Evolutionary conservation across 2,113 vertebrate genomes (phyloP), one percentile per base, ranked within the genome.

Genomic region (Terrapene triunguis): DNA sequence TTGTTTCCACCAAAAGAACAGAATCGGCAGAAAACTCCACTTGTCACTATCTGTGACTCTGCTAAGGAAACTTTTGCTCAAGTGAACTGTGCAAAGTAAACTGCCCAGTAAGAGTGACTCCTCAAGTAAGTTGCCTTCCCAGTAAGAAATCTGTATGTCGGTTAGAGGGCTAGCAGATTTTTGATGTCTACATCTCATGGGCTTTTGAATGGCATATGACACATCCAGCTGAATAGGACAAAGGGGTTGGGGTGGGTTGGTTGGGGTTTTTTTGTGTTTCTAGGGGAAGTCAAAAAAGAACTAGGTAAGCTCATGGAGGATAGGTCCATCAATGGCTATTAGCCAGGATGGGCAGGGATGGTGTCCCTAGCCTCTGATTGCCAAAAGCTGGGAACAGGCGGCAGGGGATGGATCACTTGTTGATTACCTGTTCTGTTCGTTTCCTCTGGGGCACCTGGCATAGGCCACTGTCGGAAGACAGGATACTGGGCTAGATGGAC

Each of bases 71-170:
- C 38, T 65, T 85, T 9, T 80, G 65, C 19, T 21, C 24, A 3
- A n/a, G 44, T 0, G 83, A 88, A 11, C 22, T 88, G 82, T 88
- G 74, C 38, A 76, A 54, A 84, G 32, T 11, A 91, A n/a, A 72
- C 65, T 72, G 65, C 74, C 74, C 24, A 8, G 12, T 78, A 47
- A 47, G 19, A 78, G 16, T 14, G 44, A 95, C 93, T 51, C 84
- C 92, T 44, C 57, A 10, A 6, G 59, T 32, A 51, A 83, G 25
- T 44, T 93, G 74, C 48, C 55, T 91, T 94, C 38, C 51, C 47
- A 82, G 50, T 81, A 2, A 0, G 51, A 4, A 1, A 76, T 81
- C 76, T n/a, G n/a, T 50, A 1, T 1, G 25, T 42, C 38, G 29
- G 53, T 85, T 22, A 0, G 59, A 22, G 16, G 89, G 87, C 42